Conservation (phyloP, 2,888 invertebrate species). For the Globia sparganii region DNA sequence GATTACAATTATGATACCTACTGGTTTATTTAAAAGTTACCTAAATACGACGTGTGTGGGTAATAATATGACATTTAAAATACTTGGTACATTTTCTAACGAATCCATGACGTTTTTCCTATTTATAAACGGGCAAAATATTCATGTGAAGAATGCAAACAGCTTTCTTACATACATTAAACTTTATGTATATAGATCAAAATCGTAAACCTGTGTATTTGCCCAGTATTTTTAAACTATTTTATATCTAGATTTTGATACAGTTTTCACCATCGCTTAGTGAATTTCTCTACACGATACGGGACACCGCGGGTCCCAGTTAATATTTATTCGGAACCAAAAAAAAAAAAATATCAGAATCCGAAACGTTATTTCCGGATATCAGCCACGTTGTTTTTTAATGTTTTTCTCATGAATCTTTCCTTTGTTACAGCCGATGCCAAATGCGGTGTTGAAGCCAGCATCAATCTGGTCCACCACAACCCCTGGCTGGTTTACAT, state of each 20-base stretch:
- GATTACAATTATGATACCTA: too few species aligned
- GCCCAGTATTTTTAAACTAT: background rate
- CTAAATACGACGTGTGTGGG: background rate
- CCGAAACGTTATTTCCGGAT: background rate
- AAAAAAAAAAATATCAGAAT: background rate
- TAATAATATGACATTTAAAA: background rate
- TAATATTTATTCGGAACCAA: background rate
- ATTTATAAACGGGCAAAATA: constrained; percentile 2
- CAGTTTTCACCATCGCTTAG: background rate
- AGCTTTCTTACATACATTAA: too few species aligned
- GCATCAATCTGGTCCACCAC: constrained; percentile 74
- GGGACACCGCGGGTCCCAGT: too few species aligned
- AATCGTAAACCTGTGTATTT: background rate
- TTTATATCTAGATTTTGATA: background rate
- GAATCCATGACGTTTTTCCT: background rate
- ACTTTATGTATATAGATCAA: background rate
- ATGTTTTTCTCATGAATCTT: background rate
- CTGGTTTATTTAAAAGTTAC: background rate
- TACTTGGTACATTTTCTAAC: background rate
- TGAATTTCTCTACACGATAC: background rate
- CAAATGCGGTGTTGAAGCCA: constrained; percentile 76
- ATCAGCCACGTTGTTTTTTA: too few species aligned
- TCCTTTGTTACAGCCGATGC: constrained; percentile 53
- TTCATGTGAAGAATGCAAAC: background rate
- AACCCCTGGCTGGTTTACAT: constrained; percentile 78